Evolutionary conservation across 2,888 invertebrate genomes (phyloP), one percentile per base, ranked within the genome.

Genomic region (Sinohyriopsis cumingii): DNA sequence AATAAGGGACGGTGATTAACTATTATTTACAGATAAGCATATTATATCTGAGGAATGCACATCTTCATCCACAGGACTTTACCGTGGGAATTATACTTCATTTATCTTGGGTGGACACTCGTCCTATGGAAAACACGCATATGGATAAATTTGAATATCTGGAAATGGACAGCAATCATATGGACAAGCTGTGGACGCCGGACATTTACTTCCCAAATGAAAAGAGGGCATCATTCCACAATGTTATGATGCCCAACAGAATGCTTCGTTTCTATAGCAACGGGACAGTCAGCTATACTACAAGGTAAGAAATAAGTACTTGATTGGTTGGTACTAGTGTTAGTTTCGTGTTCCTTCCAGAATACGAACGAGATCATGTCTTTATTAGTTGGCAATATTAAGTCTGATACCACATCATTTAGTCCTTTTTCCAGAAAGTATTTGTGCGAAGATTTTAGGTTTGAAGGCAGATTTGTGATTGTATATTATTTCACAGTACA

Each of bases 201-300:
- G 98, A 99, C 92, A 92, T 98, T 83, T 98, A 98, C 93, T 98
- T 98, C 92, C 95, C 97, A 68, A 98, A 98, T 89, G 98, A 98
- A 92, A 98, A 98, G 91, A 96, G 96, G 89, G 98, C 98, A 67
- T 97, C 97, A 90, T 88, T 86, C 71, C 97, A 98, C 92, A 95
- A 97, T 90, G 97, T 98, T 91, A 97, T 97, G 91, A 96, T 97
- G 96, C 96, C 97, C 75, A 98, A 98, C 91, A 96, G 98, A 81
- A 96, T 98, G 93, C 95, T 98, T 90, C 93, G 98, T 82, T 97
- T 98, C 89, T 96, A 97, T 91, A 96, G 96, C 71, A 94, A 97
- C 86, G 98, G 98, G 80, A 95, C 95, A 82, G 96, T 98, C 83
- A 93, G 98, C 79, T 98, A 98, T 93, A 97, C 97, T 92, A 97